A percentile compares a stretch with the other conserved stretches of the same genome.
Evolutionary conservation across 2,888 invertebrate species (phyloP).

Genomic region (Asteroscopus sphinx): DNA sequence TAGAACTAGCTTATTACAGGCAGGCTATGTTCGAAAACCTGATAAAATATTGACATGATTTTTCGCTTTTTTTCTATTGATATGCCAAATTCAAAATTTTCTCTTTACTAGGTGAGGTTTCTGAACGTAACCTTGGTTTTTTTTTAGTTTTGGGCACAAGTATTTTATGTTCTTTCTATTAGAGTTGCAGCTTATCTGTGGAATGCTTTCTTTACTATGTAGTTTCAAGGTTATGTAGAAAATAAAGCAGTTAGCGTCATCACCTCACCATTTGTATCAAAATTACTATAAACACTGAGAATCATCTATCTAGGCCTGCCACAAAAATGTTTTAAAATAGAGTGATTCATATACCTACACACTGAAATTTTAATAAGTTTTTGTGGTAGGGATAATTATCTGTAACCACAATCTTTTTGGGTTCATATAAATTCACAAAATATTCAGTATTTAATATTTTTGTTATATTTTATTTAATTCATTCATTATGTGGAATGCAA

Average conservation of each 20-base stretch:
- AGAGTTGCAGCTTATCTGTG: conserved; percentile 51
- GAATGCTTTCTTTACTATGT: conserved; percentile 53
- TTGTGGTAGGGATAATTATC: conserved; percentile 8
- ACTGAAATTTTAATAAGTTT: conserved; percentile 19
- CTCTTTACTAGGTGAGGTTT: conserved; percentile 77
- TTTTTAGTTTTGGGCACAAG: conserved; percentile 53
- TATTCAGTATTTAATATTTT: no score
- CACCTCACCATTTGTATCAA: conserved; percentile 12
- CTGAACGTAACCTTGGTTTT: conserved; percentile 86
- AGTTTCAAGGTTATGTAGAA: conserved; percentile 44
- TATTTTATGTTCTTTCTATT: conserved; percentile 52
- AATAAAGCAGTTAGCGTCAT: conserved; percentile 20
- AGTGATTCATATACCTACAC: conserved; percentile 7
- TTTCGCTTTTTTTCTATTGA: conserved; percentile 37
- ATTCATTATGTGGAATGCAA: no score
- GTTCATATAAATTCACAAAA: neutral
- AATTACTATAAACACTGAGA: conserved; percentile 10
- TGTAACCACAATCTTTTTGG: conserved; percentile 6
- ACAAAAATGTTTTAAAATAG: conserved; percentile 19
- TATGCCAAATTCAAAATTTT: conserved; percentile 60
- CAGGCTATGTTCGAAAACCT: conserved; percentile 90
- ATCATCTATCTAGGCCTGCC: conserved; percentile 6
- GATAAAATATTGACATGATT: conserved; percentile 44
- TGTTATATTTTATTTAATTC: neutral
- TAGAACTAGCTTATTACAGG: conserved; percentile 78